Base-by-base conservation (phyloP, 2,113 vertebrate species). In the Perca fluviatilis region DNA sequence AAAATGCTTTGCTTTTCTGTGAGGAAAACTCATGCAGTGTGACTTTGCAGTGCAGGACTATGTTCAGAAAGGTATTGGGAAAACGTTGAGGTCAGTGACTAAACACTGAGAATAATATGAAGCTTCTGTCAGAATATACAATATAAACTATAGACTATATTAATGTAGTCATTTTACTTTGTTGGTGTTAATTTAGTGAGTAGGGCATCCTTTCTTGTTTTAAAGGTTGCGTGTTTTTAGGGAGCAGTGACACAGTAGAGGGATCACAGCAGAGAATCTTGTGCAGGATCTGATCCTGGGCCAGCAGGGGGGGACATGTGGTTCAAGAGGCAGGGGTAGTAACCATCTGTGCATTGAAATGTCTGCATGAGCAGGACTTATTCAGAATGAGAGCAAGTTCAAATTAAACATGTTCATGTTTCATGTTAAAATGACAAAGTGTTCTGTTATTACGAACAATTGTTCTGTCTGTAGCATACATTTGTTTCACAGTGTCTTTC, bases 301-400 rank as follows among this genome's bases (percentile, higher is more conserved):
- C 93, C 92, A 93, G 92, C 89, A 92, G 91, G 69, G 92, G 89
- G 92, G 88, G 90, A 83, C 86, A 81, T 88, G 91, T 49, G 79
- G 88, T 85, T 73, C 89, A 69, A 60, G 73, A 87, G 75, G 54
- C 64, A 58, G 51, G 82, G 69, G 27, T 36, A 47, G 6, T 1
- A 80, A 71, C 60, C 64, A 60, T 46, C 16, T 10, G 63, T 57
- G 68, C 75, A 61, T 1, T 43, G 49, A 56, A 33, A 54, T 53
- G 13, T 67, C 16, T 72, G 60, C 49, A 65, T 1, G 27, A n/a
- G 50, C 23, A 54, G 23, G 56, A 50, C 5, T 16, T 43, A 21
- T 5, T 25, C 54, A 73, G 10, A 77, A 9, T 1, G 18, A 56
- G 36, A 5, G 8, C 60, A 30, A 2, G 4, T 13, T 25, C 56